Base-by-base conservation (phyloP, 2,797 vertebrate genomes). In the Tolypeutes matacus region DNA sequence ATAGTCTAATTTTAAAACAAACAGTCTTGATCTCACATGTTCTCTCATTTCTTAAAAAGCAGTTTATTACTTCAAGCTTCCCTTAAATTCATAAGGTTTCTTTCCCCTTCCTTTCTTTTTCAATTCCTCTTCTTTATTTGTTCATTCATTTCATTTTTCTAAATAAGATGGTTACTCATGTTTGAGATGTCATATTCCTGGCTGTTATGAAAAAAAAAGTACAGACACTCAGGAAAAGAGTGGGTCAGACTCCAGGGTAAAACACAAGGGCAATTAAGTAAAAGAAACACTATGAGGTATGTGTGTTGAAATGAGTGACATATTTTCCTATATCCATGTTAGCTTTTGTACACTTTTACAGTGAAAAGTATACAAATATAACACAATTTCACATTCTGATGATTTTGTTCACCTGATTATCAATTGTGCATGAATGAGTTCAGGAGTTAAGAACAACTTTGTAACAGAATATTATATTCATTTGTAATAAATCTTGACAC, bases 221-320 rank as follows among this genome's bases (percentile, higher is more conserved):
- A 56, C 1, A 83, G 9, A 77, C 53, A 42, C 14, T 56, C 3
- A 34, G 15, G 39, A 36, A 12, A 27, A 56, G 3, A 58, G 36
- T 3, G 9, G n/a, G 14, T 12, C 14, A 10, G 31, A 5, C 2
- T 69, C 27, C 42, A 36, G 6, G 36, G 23, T 25, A 94, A 84
- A 39, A 9, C 9, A 49, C 15, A 20, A 8, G 25, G 2, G 0
- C 46, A 67, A 31, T 0, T 1, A 17, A 14, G 5, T 25, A 46
- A 62, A 2, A 1, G 56, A 6, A 20, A 21, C 13, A 83, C 31
- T 3, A 18, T 8, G 1, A 51, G 15, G 21, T 39, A 0, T 49
- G 8, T 13, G 3, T 56, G 1, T 25, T 65, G 31, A 18, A 7
- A 18, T 67, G 20, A 85, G 23, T 39, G 10, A 21, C 9, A 1